Evolutionary conservation across 1,140 invertebrate genomes (phyloP).

Genomic region (Brachystomella parvula): DNA sequence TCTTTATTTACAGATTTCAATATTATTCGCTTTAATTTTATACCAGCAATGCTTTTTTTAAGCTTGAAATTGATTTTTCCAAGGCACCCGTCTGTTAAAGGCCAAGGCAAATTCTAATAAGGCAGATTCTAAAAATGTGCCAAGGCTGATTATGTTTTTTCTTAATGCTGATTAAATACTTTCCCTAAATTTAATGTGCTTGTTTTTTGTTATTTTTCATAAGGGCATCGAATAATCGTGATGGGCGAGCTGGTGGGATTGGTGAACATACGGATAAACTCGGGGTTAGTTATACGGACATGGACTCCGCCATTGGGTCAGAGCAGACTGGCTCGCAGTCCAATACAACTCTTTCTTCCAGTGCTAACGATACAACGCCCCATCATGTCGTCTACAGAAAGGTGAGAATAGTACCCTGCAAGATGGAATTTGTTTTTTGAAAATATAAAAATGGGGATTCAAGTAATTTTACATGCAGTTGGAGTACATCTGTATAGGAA

Average conservation of each 20-base stretch:
- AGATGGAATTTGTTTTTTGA: too few relatives aligned
- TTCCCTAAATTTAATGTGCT: too few relatives aligned
- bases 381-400: constrained; percentile 57
- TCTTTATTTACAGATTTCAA: too few relatives aligned
- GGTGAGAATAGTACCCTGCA: constrained; percentile 45
- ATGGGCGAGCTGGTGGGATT: constrained; percentile 16
- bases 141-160: too few relatives aligned
- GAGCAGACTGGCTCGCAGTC: constrained; percentile 1
- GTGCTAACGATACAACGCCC: constrained; percentile 47
- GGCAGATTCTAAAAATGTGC: too few relatives aligned
- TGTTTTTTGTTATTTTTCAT: neutral
- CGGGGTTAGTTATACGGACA: constrained; percentile 26
- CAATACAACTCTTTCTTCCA: constrained; percentile 36
- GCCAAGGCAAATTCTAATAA: too few relatives aligned
- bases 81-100: too few relatives aligned
- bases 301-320: constrained; percentile 26
- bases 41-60: too few relatives aligned
- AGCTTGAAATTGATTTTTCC: too few relatives aligned
- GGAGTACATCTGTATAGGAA: too few relatives aligned
- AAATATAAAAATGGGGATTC: neutral
- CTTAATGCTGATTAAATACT: too few relatives aligned
- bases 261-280: constrained; percentile 22
- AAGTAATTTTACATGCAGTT: neutral
- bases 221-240: constrained; percentile 22
- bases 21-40: too few relatives aligned